Evolutionary conservation across 2,888 invertebrate species (phyloP).

Genomic region (Yponomeuta sedellus): DNA sequence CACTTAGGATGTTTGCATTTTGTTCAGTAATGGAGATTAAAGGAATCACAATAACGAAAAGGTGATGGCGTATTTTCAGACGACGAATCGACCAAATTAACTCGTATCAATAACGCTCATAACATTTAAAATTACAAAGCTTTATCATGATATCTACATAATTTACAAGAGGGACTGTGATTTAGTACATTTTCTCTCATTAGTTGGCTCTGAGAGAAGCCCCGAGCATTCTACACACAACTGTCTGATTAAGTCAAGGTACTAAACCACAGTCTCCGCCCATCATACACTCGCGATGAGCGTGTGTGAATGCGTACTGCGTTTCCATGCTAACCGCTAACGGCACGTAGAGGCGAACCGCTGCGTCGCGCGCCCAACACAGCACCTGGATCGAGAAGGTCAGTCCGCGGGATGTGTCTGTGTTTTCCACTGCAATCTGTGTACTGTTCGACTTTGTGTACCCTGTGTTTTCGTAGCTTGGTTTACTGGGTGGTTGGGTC

Average conservation of each 20-base stretch:
- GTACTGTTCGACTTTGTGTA: background rate
- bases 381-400: conserved; percentile 95
- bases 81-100: conserved; percentile 14
- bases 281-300: background rate
- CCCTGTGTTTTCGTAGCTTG: background rate
- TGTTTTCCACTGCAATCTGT: conserved; percentile 9
- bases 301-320: conserved; percentile 29
- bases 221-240: background rate
- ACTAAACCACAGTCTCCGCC: background rate
- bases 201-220: too few species aligned
- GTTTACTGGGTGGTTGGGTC: background rate
- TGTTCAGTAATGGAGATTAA: conserved; percentile 14
- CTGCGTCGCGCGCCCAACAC: conserved; percentile 68
- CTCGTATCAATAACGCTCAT: conserved; percentile 13
- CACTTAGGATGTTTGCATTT: conserved; percentile 16
- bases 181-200: background rate
- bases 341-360: conserved; percentile 71
- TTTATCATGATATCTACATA: conserved; percentile 11
- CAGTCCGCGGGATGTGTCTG: conserved; percentile 35
- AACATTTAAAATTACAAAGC: conserved; percentile 7
- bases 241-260: background rate
- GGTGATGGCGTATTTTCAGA: conserved; percentile 12
- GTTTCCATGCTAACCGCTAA: conserved; percentile 76
- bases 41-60: background rate
- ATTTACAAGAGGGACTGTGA: conserved; percentile 3